These are phyloP conservation scores for Globodera rostochiensis DNA, from an alignment of 1,140 invertebrate species.

Conservation along the genomic window DNA sequence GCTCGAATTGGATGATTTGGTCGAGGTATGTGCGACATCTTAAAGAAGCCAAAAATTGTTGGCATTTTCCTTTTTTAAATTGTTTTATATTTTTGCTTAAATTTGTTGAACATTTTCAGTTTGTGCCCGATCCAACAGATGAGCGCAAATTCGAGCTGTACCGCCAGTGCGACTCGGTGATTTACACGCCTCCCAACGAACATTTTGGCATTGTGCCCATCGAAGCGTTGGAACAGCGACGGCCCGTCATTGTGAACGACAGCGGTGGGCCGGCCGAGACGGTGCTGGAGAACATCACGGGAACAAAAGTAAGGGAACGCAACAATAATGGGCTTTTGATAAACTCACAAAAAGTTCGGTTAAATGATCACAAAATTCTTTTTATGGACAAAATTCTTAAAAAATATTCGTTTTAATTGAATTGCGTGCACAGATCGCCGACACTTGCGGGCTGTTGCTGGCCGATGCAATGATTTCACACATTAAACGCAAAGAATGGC, in stretches of 20 bases:
- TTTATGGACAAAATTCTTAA: neutral
- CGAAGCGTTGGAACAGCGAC: conserved; percentile 62
- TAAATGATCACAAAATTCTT: neutral
- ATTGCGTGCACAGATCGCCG: conserved; percentile 47
- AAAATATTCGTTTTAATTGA: conserved; percentile 6
- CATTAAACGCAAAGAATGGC: conserved; percentile 56
- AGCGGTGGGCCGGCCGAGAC: conserved; percentile 64
- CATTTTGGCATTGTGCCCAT: conserved; percentile 65
- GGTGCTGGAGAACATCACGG: conserved; percentile 61
- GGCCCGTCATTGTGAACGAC: conserved; percentile 64
- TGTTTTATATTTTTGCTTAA: neutral
- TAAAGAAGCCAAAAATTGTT: neutral
- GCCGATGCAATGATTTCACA: conserved; percentile 64
- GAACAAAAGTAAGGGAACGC: conserved; percentile 46
- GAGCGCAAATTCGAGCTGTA: conserved; percentile 58
- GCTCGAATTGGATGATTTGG: conserved; percentile 51
- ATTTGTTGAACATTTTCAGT: conserved; percentile 26
- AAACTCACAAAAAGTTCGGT: too few species aligned
- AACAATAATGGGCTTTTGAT: conserved; percentile 16
- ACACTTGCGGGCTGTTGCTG: conserved; percentile 57
- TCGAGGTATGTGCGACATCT: conserved; percentile 34
- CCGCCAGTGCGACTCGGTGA: conserved; percentile 59
- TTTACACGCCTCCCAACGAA: conserved; percentile 64
- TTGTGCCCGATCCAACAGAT: conserved; percentile 58
- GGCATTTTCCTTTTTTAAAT: neutral